Evolutionary conservation across 2,113 vertebrate genomes (phyloP).

Genomic region (Euleptes europaea): DNA sequence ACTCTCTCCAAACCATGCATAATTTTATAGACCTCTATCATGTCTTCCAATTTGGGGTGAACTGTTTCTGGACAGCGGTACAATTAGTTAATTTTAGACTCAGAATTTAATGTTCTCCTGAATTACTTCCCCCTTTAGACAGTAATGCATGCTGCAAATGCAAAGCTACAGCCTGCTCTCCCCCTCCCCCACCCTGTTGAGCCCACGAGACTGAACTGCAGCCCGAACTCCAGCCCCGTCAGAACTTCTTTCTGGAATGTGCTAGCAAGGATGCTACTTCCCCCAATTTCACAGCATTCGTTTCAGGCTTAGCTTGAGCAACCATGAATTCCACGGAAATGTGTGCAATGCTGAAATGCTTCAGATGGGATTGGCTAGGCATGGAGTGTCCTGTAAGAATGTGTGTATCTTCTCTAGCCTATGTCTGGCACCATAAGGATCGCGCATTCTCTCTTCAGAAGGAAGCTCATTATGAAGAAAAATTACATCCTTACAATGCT

Average conservation of each 20-base stretch:
- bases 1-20: too few relatives aligned
- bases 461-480: neutral
- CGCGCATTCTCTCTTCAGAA: neutral
- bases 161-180: too few relatives aligned
- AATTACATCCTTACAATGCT: neutral
- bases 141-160: too few relatives aligned
- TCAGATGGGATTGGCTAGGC: neutral
- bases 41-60: too few relatives aligned
- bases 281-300: neutral
- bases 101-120: too few relatives aligned
- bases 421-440: neutral
- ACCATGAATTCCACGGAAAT: neutral
- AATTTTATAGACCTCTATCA: too few relatives aligned
- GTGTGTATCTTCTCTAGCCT: neutral
- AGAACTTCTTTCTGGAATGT: neutral
- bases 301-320: neutral
- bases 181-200: too few relatives aligned
- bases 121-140: too few relatives aligned
- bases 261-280: neutral
- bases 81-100: too few relatives aligned
- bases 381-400: neutral
- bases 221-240: too few relatives aligned
- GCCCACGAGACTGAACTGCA: too few relatives aligned
- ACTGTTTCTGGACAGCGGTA: too few relatives aligned
- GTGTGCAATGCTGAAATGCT: neutral